A percentile compares a stretch with the other conserved stretches of the same genome.
These are phyloP conservation scores for Melinopterus prodromus DNA, from an alignment of 2,888 invertebrate genomes.

Conservation along the genomic window DNA sequence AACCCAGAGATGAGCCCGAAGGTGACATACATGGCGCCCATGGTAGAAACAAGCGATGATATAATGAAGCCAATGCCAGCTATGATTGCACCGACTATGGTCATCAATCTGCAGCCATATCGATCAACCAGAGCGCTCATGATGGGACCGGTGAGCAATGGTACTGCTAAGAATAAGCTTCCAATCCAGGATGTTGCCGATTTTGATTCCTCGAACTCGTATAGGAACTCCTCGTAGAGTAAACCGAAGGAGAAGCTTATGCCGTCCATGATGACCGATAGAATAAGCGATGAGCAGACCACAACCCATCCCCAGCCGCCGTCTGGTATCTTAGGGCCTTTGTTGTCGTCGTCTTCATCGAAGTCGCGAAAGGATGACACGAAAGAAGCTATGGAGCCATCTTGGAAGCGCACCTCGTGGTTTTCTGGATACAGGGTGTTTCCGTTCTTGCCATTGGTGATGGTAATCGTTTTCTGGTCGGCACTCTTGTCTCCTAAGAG, in stretches of 20 bases:
- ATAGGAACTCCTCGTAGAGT: constrained; percentile 82
- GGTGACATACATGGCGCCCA: constrained; percentile 83
- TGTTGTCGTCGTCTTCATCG: constrained; percentile 55
- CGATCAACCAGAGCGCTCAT: constrained; percentile 86
- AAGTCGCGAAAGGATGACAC: constrained; percentile 62
- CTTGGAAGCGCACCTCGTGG: constrained; percentile 27
- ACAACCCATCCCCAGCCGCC: constrained; percentile 93
- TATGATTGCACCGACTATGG: constrained; percentile 71
- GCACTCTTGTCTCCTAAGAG: constrained; percentile 23
- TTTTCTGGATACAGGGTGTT: constrained; percentile 19
- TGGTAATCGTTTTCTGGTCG: constrained; percentile 6
- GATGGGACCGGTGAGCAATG: constrained; percentile 83
- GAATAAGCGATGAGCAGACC: constrained; percentile 83
- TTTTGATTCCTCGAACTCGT: constrained; percentile 82
- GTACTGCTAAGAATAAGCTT: constrained; percentile 88
- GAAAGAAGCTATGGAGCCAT: constrained; percentile 64
- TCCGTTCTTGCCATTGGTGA: constrained; percentile 18
- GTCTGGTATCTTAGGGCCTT: constrained; percentile 72
- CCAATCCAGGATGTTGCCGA: constrained; percentile 91
- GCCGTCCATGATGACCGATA: constrained; percentile 92
- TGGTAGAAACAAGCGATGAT: constrained; percentile 73
- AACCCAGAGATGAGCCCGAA: constrained; percentile 87
- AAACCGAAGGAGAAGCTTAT: constrained; percentile 93
- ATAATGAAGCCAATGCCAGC: constrained; percentile 80
- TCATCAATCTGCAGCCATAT: constrained; percentile 54